These are phyloP conservation scores for Melierax canorus DNA, from an alignment of 2,113 vertebrate species.

Conservation along the genomic window DNA sequence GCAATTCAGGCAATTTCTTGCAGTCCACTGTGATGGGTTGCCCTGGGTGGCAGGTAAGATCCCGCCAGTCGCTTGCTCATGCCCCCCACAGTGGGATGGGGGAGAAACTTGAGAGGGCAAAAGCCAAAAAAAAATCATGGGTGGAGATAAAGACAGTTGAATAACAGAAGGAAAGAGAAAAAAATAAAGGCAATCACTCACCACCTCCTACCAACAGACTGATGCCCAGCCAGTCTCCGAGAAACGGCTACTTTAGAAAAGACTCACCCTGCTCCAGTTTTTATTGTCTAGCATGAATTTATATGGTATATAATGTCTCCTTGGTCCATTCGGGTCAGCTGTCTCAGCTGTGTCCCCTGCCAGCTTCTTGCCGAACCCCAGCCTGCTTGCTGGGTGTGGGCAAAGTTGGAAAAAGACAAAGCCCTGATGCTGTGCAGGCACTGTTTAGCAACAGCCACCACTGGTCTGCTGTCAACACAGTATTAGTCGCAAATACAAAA, in stretches of 20 bases:
- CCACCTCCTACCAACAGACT: neutral
- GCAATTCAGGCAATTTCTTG: neutral
- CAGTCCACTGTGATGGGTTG: neutral
- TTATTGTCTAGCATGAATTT: neutral
- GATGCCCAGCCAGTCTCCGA: neutral
- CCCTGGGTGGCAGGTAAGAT: neutral
- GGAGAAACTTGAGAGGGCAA: neutral
- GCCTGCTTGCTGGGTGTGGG: neutral
- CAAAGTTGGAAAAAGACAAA: neutral
- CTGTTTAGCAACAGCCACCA: neutral
- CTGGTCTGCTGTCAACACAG: neutral
- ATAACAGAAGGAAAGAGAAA: neutral
- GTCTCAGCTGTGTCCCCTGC: neutral
- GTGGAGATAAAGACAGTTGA: neutral
- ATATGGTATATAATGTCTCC: neutral
- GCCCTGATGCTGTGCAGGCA: neutral
- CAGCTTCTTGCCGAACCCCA: neutral
- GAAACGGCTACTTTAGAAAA: neutral
- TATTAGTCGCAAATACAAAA: neutral
- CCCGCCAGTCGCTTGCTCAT: rapidly evolving
- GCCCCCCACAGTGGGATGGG: rapidly evolving
- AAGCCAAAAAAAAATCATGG: neutral
- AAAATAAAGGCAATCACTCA: neutral
- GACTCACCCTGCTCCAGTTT: neutral
- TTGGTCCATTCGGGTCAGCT: neutral